Evolutionary conservation across 1,140 invertebrate species (phyloP).

Genomic region (Mizuhopecten yessoensis): DNA sequence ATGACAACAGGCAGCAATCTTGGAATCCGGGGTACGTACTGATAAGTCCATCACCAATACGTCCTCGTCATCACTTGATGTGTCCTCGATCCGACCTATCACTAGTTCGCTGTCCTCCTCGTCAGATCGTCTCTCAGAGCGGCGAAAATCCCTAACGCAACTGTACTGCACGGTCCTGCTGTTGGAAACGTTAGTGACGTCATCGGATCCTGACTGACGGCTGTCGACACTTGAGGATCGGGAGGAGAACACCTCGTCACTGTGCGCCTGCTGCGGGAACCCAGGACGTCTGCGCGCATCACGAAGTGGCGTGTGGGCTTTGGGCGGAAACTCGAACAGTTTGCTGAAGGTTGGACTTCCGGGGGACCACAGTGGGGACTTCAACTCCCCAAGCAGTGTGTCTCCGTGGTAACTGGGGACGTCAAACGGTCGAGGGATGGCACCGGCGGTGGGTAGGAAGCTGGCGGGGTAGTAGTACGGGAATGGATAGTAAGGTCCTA

Average conservation of each 20-base stretch:
- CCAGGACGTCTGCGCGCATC: not conserved
- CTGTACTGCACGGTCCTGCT: not conserved
- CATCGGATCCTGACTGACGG: not conserved
- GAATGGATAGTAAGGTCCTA: not conserved
- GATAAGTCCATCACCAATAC: not conserved
- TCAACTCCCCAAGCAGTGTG: not conserved
- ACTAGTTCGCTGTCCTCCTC: not conserved
- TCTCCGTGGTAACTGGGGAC: not conserved
- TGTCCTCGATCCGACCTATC: not conserved
- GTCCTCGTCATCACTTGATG: not conserved
- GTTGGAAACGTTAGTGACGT: not conserved
- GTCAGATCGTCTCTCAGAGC: not conserved
- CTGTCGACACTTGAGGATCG: not conserved
- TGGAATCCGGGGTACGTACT: not conserved
- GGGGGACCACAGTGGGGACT: not conserved
- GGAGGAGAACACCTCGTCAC: not conserved
- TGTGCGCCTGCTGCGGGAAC: not conserved
- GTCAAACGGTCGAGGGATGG: not conserved
- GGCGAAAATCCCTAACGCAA: not conserved
- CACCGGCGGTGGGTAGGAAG: not conserved
- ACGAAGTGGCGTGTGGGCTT: not conserved
- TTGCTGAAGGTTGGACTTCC: constrained; percentile 14
- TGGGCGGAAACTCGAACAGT: not conserved
- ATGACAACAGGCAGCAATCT: not conserved
- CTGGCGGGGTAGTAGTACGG: not conserved